phyloP scores from a whole-genome alignment of 1,140 invertebrate species.

The Pentalonia nigronervosa region DNA sequence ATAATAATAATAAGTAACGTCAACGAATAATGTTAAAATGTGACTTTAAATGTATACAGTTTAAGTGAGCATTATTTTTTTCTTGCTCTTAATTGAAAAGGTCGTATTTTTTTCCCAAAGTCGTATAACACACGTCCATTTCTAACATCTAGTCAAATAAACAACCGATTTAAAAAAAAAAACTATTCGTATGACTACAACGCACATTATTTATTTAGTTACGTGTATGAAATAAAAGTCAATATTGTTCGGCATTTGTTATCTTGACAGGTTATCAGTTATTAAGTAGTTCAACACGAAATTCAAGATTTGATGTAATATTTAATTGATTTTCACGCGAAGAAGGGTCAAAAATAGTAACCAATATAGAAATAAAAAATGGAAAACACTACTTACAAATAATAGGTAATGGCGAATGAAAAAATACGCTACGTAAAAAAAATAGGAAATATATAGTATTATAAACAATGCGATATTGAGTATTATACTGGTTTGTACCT shows the following conservation, averaged over 20 bases:
- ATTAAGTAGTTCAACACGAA: neutral
- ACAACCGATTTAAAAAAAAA: neutral
- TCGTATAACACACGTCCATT: neutral
- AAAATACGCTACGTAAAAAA: neutral
- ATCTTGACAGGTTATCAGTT: no score
- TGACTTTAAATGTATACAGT: no score
- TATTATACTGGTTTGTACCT: neutral
- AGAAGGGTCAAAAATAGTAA: neutral
- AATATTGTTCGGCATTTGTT: neutral
- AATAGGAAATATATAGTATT: neutral
- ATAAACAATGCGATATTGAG: neutral
- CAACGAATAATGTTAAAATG: neutral
- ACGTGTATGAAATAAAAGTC: neutral
- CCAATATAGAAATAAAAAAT: neutral
- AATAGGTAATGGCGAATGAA: neutral
- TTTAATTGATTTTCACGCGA: neutral
- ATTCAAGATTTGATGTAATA: neutral
- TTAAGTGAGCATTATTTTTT: neutral
- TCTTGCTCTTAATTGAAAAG: neutral
- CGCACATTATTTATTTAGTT: neutral
- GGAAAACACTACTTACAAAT: neutral
- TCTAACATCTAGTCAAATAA: neutral
- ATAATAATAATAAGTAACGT: neutral
- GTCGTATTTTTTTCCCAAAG: neutral
- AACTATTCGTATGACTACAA: neutral